phyloP scores from a whole-genome alignment of 2,113 vertebrate genomes.

The Ochotona curzoniae region DNA sequence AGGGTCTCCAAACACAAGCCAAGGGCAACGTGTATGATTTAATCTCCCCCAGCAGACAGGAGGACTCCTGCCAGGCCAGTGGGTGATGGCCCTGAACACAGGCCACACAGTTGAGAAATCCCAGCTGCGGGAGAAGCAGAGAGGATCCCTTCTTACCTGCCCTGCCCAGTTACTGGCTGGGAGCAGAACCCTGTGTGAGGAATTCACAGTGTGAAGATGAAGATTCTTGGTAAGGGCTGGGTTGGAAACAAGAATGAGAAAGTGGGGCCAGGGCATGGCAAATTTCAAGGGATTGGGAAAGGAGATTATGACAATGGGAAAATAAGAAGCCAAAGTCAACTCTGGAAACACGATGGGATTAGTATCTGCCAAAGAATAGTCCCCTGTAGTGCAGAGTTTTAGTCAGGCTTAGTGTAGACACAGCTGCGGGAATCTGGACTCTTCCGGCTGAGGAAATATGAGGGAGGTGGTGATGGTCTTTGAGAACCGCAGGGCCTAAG shows the following conservation, averaged over 20 bases:
- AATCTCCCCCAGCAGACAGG: background rate
- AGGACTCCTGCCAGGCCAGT: background rate
- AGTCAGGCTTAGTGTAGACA: background rate
- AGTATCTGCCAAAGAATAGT: background rate
- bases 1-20: too few relatives aligned
- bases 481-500: background rate
- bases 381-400: background rate
- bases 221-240: rapidly evolving
- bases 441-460: background rate
- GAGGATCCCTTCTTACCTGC: too few relatives aligned
- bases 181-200: background rate
- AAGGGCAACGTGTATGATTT: too few relatives aligned
- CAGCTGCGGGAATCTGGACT: background rate
- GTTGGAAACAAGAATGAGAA: background rate
- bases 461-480: background rate
- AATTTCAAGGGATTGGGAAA: background rate
- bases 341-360: background rate
- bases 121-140: too few relatives aligned
- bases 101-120: too few relatives aligned
- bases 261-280: too few relatives aligned
- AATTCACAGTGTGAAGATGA: background rate
- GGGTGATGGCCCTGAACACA: background rate
- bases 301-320: background rate
- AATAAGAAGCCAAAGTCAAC: background rate
- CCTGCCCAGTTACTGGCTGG: background rate